Evolutionary conservation across 1,140 invertebrate species (phyloP), one percentile per base, ranked within the genome.

Genomic region (Chrysomallon squamiferum): DNA sequence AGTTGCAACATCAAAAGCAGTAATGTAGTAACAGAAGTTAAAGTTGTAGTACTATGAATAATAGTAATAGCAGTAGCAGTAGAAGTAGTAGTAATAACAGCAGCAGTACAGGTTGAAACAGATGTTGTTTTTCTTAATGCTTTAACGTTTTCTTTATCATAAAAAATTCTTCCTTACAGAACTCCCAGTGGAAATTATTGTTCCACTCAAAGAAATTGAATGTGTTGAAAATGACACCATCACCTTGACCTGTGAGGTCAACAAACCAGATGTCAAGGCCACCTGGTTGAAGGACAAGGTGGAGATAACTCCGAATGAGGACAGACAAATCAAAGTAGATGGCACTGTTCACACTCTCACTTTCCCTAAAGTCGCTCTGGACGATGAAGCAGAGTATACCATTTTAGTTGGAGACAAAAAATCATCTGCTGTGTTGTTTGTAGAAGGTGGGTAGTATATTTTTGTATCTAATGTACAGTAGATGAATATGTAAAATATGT

Each of bases 191-290:
- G 97, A 96, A 84, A 97, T 99, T 84, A 94, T 94, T 1, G 97
- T 95, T 84, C 93, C 95, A 32, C 87, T 99, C 7, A 95, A 96
- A 84, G 95, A 95, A 61, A 92, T 94, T 82, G 93, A 95, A 77
- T 90, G 92, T 35, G 91, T 92, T 38, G 97, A 99, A 87, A 96
- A 97, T 79, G 95, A 97, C 74, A 93, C 92, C 5, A 90, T 97
- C 27, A 95, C 93, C 4, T 86, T 99, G 20, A 89, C 95, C 60
- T 98, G 96, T 83, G 76, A 79, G 62, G 71, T 83, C 27, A 78
- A 76, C 61, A 74, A 76, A 38, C 73, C 78, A 58, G 73, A 78
- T 65, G 50, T 72, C 13, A 64, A 65, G 59, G 77, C 73, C 13
- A 73, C 41, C n/a, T 79, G 77, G 77, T 64, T 72, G 58, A 73